Percentiles rank a stretch among this genome's conserved stretches.
Evolutionary conservation across 2,113 vertebrate genomes (phyloP).

Genomic region (Isichthys henryi): DNA sequence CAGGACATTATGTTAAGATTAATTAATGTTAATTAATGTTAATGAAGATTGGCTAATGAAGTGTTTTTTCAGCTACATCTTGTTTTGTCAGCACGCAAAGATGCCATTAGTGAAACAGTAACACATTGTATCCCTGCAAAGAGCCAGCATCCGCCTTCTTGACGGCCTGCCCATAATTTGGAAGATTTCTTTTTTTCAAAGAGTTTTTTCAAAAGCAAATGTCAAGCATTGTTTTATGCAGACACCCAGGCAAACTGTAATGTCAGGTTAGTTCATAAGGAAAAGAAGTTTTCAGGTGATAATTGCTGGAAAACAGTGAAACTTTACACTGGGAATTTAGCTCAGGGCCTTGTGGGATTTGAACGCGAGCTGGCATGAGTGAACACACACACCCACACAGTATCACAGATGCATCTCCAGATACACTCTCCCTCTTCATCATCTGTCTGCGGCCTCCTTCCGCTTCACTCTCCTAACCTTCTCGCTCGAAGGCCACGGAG

Average conservation of each 20-base stretch:
- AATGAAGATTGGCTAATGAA: constrained; percentile 20
- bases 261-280: constrained; percentile 12
- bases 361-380: constrained; percentile 15
- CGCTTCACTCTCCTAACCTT: constrained; percentile 19
- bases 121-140: neutral
- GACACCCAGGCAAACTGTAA: neutral
- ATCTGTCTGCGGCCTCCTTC: constrained; percentile 17
- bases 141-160: neutral
- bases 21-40: constrained; percentile 14
- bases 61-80: neutral
- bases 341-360: constrained; percentile 18
- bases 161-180: neutral
- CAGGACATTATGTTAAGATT: constrained; percentile 16
- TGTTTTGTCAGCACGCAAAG: constrained; percentile 15
- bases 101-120: neutral
- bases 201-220: neutral
- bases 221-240: neutral
- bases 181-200: neutral
- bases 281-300: constrained; percentile 24
- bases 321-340: constrained; percentile 21
- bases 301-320: constrained; percentile 15
- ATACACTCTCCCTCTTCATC: constrained; percentile 20
- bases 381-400: constrained; percentile 15
- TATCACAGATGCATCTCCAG: constrained; percentile 15
- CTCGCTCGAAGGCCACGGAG: constrained; percentile 17